Evolutionary conservation across 2,888 invertebrate species (phyloP).

Genomic region (Agonopterix alstromeriana): DNA sequence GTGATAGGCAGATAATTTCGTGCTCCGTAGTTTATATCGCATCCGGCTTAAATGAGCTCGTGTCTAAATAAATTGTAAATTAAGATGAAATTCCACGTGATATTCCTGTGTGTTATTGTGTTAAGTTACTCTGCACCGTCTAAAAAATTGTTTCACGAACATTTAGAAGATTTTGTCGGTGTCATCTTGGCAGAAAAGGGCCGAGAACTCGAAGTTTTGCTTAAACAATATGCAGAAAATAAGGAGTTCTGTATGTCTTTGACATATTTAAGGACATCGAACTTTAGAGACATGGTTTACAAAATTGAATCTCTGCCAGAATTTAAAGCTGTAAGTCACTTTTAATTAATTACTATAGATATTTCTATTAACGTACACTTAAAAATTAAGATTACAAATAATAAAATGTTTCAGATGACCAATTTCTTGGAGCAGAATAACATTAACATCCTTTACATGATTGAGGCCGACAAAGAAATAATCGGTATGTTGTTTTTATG

Average conservation of each 20-base stretch:
- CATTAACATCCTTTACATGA: not conserved
- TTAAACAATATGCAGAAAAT: constrained; percentile 33
- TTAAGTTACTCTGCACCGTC: constrained; percentile 38
- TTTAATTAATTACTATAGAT: not conserved
- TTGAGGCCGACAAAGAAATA: not conserved
- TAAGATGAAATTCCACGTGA: constrained; percentile 34
- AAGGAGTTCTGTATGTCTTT: constrained; percentile 40
- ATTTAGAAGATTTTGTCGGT: constrained; percentile 45
- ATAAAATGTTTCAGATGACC: not conserved
- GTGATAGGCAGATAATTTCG: too few species aligned
- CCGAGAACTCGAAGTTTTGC: constrained; percentile 23
- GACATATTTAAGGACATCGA: constrained; percentile 33
- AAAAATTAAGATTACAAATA: too few species aligned
- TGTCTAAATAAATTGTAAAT: too few species aligned
- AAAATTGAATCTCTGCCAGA: constrained; percentile 56
- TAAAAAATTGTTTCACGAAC: constrained; percentile 51
- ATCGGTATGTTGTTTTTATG: not conserved
- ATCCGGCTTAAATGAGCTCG: too few species aligned
- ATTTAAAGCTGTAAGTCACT: constrained; percentile 46
- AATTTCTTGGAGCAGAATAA: not conserved
- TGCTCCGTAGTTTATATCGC: too few species aligned
- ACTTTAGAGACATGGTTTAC: constrained; percentile 41
- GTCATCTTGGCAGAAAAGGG: constrained; percentile 33
- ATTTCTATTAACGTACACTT: too few species aligned
- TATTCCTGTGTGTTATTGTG: constrained; percentile 32